A percentile compares a stretch with the other conserved stretches of the same genome.
Evolutionary conservation across 2,113 vertebrate genomes (phyloP).

Genomic region (Sigmodon hispidus): DNA sequence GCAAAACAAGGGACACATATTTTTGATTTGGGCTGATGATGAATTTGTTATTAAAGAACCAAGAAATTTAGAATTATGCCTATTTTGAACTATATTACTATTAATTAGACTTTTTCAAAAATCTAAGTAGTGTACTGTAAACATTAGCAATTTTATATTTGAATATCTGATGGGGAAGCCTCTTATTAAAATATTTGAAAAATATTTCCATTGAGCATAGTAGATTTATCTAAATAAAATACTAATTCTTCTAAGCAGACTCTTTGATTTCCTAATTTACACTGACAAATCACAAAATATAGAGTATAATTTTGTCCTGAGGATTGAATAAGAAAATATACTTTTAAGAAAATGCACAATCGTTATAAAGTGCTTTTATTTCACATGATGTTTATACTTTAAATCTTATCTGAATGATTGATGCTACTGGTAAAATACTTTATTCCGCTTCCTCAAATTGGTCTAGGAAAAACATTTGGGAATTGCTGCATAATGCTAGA

Average conservation of each 20-base stretch:
- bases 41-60: conserved; percentile 23
- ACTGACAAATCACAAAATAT: background rate
- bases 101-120: conserved; percentile 41
- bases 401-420: conserved; percentile 56
- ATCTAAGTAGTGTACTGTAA: conserved; percentile 10
- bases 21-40: background rate
- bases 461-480: conserved; percentile 44
- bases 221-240: conserved; percentile 26
- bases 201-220: conserved; percentile 2
- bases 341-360: conserved; percentile 56
- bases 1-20: background rate
- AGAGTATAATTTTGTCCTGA: conserved; percentile 30
- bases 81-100: conserved; percentile 23
- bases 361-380: conserved; percentile 19
- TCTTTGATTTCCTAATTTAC: conserved; percentile 10
- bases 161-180: conserved; percentile 35
- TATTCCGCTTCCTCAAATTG: conserved; percentile 30
- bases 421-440: conserved; percentile 27
- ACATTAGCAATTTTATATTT: conserved; percentile 40
- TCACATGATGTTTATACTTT: background rate
- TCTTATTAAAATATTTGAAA: conserved; percentile 55
- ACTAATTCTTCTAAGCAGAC: background rate
- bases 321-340: conserved; percentile 9
- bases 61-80: background rate
- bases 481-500: background rate